phyloP scores from a whole-genome alignment of 2,888 invertebrate genomes.

The Scaeva pyrastri region DNA sequence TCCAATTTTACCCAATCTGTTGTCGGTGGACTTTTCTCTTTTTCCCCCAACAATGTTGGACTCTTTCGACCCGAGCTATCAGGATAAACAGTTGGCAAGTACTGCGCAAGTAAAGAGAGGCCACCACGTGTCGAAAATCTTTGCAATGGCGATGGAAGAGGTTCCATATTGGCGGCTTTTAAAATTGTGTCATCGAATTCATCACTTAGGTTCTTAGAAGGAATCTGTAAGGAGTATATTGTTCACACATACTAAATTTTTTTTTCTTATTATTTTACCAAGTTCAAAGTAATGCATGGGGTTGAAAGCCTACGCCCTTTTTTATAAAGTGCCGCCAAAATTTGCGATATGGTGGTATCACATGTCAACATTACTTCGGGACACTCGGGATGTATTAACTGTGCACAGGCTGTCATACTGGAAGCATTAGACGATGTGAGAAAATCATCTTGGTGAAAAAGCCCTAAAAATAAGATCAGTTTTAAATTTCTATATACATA shows the following conservation, averaged over 20 bases:
- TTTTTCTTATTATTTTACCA: conserved; percentile 77
- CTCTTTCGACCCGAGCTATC: conserved; percentile 87
- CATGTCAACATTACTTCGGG: conserved; percentile 85
- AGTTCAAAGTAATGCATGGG: conserved; percentile 84
- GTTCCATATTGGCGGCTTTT: conserved; percentile 82
- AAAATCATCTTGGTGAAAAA: conserved; percentile 81
- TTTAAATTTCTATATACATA: not conserved
- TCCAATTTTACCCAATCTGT: conserved; percentile 85
- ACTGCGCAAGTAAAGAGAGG: conserved; percentile 93
- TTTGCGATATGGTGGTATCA: conserved; percentile 86
- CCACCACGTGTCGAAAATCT: conserved; percentile 95
- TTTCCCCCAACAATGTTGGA: conserved; percentile 84
- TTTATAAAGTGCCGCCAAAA: conserved; percentile 85
- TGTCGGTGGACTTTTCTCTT: conserved; percentile 83
- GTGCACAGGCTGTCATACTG: conserved; percentile 81
- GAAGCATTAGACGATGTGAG: conserved; percentile 79
- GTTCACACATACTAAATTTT: not conserved
- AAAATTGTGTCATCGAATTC: conserved; percentile 78
- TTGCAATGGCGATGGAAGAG: conserved; percentile 87
- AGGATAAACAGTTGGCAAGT: conserved; percentile 94
- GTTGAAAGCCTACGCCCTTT: conserved; percentile 85
- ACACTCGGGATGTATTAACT: conserved; percentile 84
- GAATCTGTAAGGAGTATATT: conserved; percentile 60
- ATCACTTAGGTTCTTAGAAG: conserved; percentile 76
- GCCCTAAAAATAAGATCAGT: conserved; percentile 76